Percentiles rank a stretch among this genome's conserved stretches.
These are phyloP conservation scores for Heliconius hewitsoni DNA, from an alignment of 1,140 invertebrate species.

Conservation along the genomic window DNA sequence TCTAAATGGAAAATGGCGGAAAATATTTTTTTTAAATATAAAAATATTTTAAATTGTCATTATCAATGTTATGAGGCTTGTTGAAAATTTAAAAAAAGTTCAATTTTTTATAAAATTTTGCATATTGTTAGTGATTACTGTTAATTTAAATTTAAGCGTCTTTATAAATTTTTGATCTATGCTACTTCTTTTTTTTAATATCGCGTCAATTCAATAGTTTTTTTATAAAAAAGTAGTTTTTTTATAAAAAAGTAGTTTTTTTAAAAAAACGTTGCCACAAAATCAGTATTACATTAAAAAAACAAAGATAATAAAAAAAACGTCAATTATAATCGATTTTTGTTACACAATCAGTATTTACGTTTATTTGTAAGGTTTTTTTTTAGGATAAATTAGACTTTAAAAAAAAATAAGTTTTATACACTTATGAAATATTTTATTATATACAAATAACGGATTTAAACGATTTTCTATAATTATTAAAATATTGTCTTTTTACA, in stretches of 20 bases:
- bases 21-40: neutral
- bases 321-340: neutral
- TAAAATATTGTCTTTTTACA: neutral
- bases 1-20: conserved; percentile 45
- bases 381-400: neutral
- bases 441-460: neutral
- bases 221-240: no score
- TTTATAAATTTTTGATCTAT: neutral
- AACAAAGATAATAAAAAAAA: neutral
- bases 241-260: neutral
- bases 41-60: neutral
- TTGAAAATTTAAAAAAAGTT: neutral
- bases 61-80: conserved; percentile 13
- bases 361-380: neutral
- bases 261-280: neutral
- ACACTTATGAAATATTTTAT: neutral
- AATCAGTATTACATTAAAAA: neutral
- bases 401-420: neutral
- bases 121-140: neutral
- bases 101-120: neutral
- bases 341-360: conserved; percentile 4
- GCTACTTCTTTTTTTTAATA: no score
- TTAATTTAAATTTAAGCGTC: neutral
- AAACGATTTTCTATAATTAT: neutral
- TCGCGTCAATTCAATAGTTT: neutral